These are phyloP conservation scores for Microcebus ravelobensis DNA, from an alignment of 2,113 vertebrate species.

Conservation along the genomic window DNA sequence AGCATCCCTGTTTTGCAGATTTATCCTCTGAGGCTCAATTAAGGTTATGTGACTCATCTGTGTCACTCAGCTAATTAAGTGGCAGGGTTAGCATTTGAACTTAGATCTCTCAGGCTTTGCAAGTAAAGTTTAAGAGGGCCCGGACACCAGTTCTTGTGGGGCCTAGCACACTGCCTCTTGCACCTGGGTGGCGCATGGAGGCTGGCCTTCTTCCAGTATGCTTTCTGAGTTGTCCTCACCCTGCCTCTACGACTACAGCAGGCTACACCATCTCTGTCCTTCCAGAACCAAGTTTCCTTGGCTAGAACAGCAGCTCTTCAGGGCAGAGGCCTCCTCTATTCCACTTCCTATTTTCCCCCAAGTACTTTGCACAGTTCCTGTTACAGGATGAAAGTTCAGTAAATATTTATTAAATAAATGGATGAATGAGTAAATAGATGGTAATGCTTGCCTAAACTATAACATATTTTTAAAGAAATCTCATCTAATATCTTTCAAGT, in stretches of 20 bases:
- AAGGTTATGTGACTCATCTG: not conserved
- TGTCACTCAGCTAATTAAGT: not conserved
- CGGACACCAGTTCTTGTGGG: rapidly evolving
- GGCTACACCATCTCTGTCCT: not conserved
- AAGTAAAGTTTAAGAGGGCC: not conserved
- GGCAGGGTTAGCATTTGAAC: not conserved
- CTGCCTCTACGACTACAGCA: not conserved
- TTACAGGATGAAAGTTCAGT: not conserved
- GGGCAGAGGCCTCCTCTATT: not conserved
- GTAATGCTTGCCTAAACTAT: slow-evolving; percentile 10
- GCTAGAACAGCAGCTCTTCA: not conserved
- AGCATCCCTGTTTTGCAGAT: not conserved
- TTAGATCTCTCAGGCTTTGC: not conserved
- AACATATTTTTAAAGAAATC: slow-evolving; percentile 46
- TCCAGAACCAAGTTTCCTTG: not conserved
- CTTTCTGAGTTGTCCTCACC: not conserved
- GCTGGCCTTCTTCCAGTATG: not conserved
- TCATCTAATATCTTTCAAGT: slow-evolving; percentile 35
- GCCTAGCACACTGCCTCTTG: not conserved
- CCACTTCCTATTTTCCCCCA: not conserved
- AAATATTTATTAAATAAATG: slow-evolving; percentile 47
- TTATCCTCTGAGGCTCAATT: not conserved
- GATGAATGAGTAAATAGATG: slow-evolving; percentile 12
- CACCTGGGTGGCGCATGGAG: rapidly evolving
- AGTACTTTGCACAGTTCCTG: not conserved